Base-by-base conservation (phyloP, 2,797 vertebrate genomes). In the Allobates femoralis region DNA sequence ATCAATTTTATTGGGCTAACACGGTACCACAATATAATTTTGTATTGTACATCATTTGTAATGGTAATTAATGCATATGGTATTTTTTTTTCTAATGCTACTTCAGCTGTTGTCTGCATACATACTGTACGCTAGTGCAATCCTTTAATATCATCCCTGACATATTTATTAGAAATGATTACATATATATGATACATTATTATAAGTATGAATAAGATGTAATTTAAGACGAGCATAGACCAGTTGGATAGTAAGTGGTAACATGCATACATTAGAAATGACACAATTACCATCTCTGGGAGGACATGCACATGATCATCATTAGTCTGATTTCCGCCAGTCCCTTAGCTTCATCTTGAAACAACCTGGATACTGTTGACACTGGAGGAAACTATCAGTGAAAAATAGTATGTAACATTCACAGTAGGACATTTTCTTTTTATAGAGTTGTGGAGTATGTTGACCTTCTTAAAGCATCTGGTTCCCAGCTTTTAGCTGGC, bases 351-450 rank as follows among this genome's bases (percentile, higher is more conserved):
- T 32, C 76, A 80, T 87, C 81, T 84, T 79, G 81, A 12, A 74
- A 75, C 86, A 87, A 77, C 73, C 80, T 83, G 66, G 81, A 83
- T 83, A 64, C 67, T 41, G 81, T 41, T 37, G 64, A 87, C 84
- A 76, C 83, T 74, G 34, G 78, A 87, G 80, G 41, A 80, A 87
- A 79, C 66, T 37, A 84, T 83, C 66, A 64, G 75, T 87, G 86
- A 87, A 84, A 84, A 87, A 87, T 87, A 84, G 86, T 82, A 89
- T 90, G 91, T 71, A 89, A 89, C 86, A 86, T 90, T 91, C 89
- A 92, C 90, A 88, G 88, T 84, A 92, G 55, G 91, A 56, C 50
- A 46, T 89, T 92, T 90, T 92, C 86, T 87, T 87, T 87, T 90
- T 90, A 89, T 69, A 88, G 64, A 80, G 86, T 87, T 90, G 84